Conservation (phyloP, 2,113 vertebrate species). For the Poeciliopsis prolifica region DNA sequence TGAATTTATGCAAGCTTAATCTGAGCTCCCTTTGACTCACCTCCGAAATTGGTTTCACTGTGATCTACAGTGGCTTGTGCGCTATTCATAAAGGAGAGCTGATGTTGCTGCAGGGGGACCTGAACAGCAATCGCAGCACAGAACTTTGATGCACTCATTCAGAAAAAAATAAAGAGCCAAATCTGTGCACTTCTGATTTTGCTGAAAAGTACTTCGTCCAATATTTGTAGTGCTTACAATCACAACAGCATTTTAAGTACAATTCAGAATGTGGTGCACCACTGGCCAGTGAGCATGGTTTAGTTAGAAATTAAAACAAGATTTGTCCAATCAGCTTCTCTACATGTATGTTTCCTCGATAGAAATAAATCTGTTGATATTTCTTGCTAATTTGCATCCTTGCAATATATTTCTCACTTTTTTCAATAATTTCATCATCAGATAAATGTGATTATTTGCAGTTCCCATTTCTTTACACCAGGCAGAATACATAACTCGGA, state of each 20-base stretch:
- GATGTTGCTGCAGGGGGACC: slow-evolving; percentile 47
- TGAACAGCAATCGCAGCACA: slow-evolving; percentile 36
- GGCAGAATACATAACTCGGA: slow-evolving; percentile 6
- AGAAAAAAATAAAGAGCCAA: slow-evolving; percentile 43
- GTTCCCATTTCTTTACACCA: background rate
- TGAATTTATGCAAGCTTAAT: slow-evolving; percentile 42
- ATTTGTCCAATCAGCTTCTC: background rate
- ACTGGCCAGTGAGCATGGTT: background rate
- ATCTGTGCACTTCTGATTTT: slow-evolving; percentile 37
- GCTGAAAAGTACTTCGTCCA: slow-evolving; percentile 34
- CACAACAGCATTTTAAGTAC: background rate
- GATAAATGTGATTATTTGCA: slow-evolving; percentile 36
- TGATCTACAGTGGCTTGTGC: slow-evolving; percentile 65
- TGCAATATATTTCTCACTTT: slow-evolving; percentile 46
- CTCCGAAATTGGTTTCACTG: slow-evolving; percentile 70
- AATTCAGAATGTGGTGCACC: background rate
- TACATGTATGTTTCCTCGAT: slow-evolving; percentile 13
- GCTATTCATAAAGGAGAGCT: slow-evolving; percentile 67
- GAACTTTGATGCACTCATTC: slow-evolving; percentile 36
- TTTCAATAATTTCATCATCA: slow-evolving; percentile 64
- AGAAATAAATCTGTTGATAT: slow-evolving; percentile 30
- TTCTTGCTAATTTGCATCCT: slow-evolving; percentile 42
- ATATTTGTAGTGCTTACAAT: slow-evolving; percentile 9
- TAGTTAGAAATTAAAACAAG: background rate
- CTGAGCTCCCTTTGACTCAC: slow-evolving; percentile 61